Percentiles rank a stretch among this genome's conserved stretches.
phyloP scores from a whole-genome alignment of 2,797 vertebrate genomes.

The Cyprinella venusta region DNA sequence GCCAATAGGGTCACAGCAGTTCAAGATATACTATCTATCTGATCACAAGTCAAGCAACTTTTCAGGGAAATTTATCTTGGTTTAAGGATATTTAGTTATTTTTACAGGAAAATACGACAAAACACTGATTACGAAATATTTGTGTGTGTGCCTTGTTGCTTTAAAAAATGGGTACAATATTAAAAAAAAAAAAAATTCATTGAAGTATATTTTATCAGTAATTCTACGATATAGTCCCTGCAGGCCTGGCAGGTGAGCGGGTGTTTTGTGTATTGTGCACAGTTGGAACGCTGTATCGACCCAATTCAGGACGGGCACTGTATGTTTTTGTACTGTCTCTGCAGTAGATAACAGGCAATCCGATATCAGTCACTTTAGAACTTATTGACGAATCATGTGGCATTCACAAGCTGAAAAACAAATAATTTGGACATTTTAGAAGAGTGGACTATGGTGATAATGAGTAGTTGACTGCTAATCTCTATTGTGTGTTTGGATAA shows the following conservation, averaged over 20 bases:
- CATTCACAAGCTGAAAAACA: not conserved
- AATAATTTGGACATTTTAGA: conserved; percentile 12
- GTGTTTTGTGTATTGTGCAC: not conserved
- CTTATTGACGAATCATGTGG: not conserved
- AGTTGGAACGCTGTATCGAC: not conserved
- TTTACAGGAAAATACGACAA: not conserved
- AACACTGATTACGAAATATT: not conserved
- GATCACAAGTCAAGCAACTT: not conserved
- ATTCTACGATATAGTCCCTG: not conserved
- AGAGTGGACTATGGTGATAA: not conserved
- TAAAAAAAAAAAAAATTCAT: not conserved
- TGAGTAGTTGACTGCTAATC: conserved; percentile 7
- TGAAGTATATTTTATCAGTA: not conserved
- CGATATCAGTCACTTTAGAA: not conserved
- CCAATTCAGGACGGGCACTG: not conserved
- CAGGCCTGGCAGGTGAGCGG: not conserved
- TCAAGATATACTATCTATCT: conserved; percentile 15
- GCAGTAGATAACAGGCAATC: not conserved
- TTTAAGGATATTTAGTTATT: not conserved
- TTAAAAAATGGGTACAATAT: not conserved
- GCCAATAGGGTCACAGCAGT: not conserved
- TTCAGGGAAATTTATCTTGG: not conserved
- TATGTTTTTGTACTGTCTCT: not conserved
- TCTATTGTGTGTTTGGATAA: conserved; percentile 13
- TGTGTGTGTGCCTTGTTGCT: not conserved